Base-by-base conservation (phyloP, 2,888 invertebrate species). In the Syritta pipiens region DNA sequence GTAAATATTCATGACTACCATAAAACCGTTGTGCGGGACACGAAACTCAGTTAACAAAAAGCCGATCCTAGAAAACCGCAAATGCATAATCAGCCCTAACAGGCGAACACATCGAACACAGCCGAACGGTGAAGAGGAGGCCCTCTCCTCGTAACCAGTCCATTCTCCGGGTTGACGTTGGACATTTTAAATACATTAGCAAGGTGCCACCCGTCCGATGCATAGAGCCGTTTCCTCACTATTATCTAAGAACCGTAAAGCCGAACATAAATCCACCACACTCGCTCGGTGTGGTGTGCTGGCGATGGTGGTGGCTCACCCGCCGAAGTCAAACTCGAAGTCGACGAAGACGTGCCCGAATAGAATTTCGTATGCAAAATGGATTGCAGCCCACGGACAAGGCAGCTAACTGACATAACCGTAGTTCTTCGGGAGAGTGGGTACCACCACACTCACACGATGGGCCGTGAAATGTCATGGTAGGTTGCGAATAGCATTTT, bases 341-440 rank as follows among this genome's bases (percentile, higher is more conserved):
- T 2, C 30, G 12, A 22, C 42, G 53, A 32, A 37, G 60, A 51
- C 42, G 14, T 37, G 48, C 9, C 19, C 12, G 37, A 46, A 46
- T 46, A 48, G 65, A 72, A 72, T 77, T 72, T 55, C 53, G 65
- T 72, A 79, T 79, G 77, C 72, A 65, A 72, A 77, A 77, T 12
- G 72, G 48, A 60, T 72, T 65, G 55, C 77, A 20, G 49, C 60
- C 67, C 65, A 72, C 71, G 48, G 53, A 22, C 46, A 71, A 51
- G 53, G 46, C 51, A 59, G 51, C 51, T 48, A 48, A 65, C 77
- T 77, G 59, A 65, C 72, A 72, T 67, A 62, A 72, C 67, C 49
- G 60, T 55, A 51, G 60, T 72, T 62, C 60, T 48, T 28, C 14
- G 63, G 59, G 35, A 46, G 26, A 1, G 7, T 24, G 14, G 26